phyloP scores from a whole-genome alignment of 2,888 invertebrate genomes.

The Ochropacha duplaris region DNA sequence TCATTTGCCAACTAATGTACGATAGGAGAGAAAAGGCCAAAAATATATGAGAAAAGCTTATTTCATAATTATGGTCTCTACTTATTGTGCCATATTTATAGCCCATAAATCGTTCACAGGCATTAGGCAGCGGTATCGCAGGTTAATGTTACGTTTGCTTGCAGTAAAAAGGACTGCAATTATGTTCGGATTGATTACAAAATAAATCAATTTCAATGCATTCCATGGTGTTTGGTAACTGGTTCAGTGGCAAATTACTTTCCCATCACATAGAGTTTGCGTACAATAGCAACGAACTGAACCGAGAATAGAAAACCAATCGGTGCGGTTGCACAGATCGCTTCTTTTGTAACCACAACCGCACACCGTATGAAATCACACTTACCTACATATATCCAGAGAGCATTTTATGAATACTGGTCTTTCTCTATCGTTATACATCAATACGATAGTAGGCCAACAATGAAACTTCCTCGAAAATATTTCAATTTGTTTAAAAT shows the following conservation, averaged over 20 bases:
- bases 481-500: no score
- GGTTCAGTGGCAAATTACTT: conserved; percentile 54
- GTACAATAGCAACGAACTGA: conserved; percentile 31
- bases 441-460: neutral
- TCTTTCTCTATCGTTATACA: neutral
- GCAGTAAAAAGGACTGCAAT: conserved; percentile 11
- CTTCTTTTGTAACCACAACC: conserved; percentile 67
- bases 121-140: neutral
- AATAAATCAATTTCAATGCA: conserved; percentile 34
- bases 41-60: no score
- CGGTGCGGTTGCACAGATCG: conserved; percentile 58
- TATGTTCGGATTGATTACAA: conserved; percentile 27
- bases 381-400: conserved; percentile 25
- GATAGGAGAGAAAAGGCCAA: no score
- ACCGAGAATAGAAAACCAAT: conserved; percentile 52
- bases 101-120: neutral
- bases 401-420: neutral
- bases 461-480: no score
- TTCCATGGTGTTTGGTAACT: conserved; percentile 40
- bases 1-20: no score
- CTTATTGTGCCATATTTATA: neutral
- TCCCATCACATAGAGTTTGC: conserved; percentile 46
- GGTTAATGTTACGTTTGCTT: neutral
- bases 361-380: conserved; percentile 54
- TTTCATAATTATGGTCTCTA: neutral